Evolutionary conservation across 2,888 invertebrate genomes (phyloP), one percentile per base, ranked within the genome.

Genomic region (Strigamia maritima): DNA sequence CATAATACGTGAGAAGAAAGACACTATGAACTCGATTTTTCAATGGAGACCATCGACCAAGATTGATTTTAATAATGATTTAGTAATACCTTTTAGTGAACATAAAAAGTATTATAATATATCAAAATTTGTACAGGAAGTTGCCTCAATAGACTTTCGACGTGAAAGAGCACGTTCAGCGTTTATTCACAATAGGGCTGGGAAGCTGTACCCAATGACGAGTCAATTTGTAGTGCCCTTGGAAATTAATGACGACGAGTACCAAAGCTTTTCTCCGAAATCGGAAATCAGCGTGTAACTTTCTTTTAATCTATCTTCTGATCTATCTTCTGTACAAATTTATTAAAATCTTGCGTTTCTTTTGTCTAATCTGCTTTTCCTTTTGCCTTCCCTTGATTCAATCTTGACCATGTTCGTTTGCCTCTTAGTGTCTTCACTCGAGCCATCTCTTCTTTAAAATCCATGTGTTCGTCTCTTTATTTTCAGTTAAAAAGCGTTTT

Each of bases 361-460:
- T 35, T 1, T 54, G 54, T 4, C 22, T 54, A 54, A 8, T 54
- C 19, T 0, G n/a, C n/a, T 54, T 54, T 54, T 54, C 28, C 28
- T 28, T 28, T 70, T 10, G 8, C 26, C 16, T 70, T 70, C 28
- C 70, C 24, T 19, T 6, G 16, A 26, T 70, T 70, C 28, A 16
- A 6, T 70, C 28, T 70, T 28, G 70, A 70, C 70, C 70, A 70
- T 10, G 26, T 28, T 70, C 89, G 89, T 85, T 95, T 95, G 12
- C 95, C 95, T 80, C 94, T 87, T 19, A 95, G 87, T 80, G 89
- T 90, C 79, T 93, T 88, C 83, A 94, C 87, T 80, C 94, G 89
- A 82, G 89, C 89, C 91, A 94, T 94, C 87, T 95, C 95, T 77
- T 95, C 94, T 82, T 91, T 91, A 84, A 95, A 95, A 86, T 95